Evolutionary conservation across 2,888 invertebrate species (phyloP).

Genomic region (Amblyjoppa proteus): DNA sequence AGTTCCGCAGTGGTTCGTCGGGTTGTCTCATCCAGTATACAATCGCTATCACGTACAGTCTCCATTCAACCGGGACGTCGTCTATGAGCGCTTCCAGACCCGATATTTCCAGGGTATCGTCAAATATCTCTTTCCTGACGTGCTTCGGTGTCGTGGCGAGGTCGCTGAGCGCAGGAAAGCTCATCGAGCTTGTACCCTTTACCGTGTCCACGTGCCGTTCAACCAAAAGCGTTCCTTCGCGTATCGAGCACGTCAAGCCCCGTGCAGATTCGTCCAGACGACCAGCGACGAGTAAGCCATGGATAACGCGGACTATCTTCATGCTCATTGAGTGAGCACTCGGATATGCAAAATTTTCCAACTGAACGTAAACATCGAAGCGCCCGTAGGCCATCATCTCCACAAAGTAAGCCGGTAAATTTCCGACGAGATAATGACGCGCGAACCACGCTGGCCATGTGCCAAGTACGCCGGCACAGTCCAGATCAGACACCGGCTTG

Average conservation of each 20-base stretch:
- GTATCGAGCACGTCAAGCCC: slow-evolving; percentile 25
- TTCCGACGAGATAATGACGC: slow-evolving; percentile 87
- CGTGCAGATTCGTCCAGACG: background rate
- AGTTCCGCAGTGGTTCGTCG: slow-evolving; percentile 82
- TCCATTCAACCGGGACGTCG: slow-evolving; percentile 87
- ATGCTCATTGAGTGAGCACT: slow-evolving; percentile 88
- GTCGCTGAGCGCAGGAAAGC: slow-evolving; percentile 81
- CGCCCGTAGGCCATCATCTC: slow-evolving; percentile 87
- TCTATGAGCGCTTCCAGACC: slow-evolving; percentile 82
- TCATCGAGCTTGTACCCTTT: background rate
- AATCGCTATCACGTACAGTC: slow-evolving; percentile 87
- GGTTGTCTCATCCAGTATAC: slow-evolving; percentile 87
- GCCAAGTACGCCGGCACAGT: background rate
- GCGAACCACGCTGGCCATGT: slow-evolving; percentile 87
- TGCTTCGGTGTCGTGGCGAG: slow-evolving; percentile 77
- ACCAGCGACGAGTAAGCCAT: slow-evolving; percentile 49
- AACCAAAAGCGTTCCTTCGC: slow-evolving; percentile 33
- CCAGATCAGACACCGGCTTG: background rate
- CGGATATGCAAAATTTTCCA: slow-evolving; percentile 89
- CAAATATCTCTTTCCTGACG: slow-evolving; percentile 82
- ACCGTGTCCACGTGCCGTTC: background rate
- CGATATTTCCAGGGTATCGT: slow-evolving; percentile 86
- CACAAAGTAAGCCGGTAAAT: slow-evolving; percentile 88
- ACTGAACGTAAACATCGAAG: slow-evolving; percentile 89
- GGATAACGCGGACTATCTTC: slow-evolving; percentile 84